Evolutionary conservation across 2,797 vertebrate species (phyloP).

Genomic region (Mallotus villosus): DNA sequence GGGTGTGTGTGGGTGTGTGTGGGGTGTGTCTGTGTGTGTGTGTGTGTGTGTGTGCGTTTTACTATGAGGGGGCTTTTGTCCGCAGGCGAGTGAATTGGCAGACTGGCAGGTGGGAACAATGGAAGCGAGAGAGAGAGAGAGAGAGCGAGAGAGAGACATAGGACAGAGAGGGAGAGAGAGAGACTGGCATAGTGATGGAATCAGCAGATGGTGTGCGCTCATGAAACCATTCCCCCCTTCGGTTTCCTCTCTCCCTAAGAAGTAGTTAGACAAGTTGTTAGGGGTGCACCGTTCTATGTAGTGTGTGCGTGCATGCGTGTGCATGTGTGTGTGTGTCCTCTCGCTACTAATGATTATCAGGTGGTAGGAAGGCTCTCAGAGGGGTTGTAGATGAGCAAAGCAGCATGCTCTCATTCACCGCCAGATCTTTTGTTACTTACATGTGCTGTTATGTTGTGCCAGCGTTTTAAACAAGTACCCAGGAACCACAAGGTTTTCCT

Average conservation of each 20-base stretch:
- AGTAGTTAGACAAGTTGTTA: conserved; percentile 64
- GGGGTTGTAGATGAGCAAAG: conserved; percentile 15
- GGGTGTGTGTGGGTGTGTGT: conserved; percentile 21
- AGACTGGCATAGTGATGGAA: conserved; percentile 54
- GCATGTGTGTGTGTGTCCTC: conserved; percentile 37
- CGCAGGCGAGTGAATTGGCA: conserved; percentile 61
- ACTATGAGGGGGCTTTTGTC: conserved; percentile 56
- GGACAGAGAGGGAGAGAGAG: too few relatives aligned
- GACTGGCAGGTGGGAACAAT: conserved; percentile 58
- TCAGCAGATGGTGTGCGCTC: conserved; percentile 73
- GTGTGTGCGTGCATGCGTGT: neutral
- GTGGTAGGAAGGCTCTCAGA: conserved; percentile 33
- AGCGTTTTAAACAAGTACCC: too few relatives aligned
- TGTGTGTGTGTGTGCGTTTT: conserved; percentile 25
- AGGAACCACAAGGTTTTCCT: too few relatives aligned
- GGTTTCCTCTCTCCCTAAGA: conserved; percentile 54
- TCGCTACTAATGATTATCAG: conserved; percentile 50
- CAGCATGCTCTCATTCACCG: conserved; percentile 41
- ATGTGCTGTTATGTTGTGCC: conserved; percentile 6
- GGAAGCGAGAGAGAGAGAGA: conserved; percentile 4
- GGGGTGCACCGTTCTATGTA: conserved; percentile 33
- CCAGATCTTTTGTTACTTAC: conserved; percentile 38
- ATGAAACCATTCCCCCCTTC: conserved; percentile 44
- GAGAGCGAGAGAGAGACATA: too few relatives aligned
- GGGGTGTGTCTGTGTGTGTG: conserved; percentile 26